A percentile compares a stretch with the other conserved stretches of the same genome.
Evolutionary conservation across 2,797 vertebrate species (phyloP).

Genomic region (Enteromius treurensis): DNA sequence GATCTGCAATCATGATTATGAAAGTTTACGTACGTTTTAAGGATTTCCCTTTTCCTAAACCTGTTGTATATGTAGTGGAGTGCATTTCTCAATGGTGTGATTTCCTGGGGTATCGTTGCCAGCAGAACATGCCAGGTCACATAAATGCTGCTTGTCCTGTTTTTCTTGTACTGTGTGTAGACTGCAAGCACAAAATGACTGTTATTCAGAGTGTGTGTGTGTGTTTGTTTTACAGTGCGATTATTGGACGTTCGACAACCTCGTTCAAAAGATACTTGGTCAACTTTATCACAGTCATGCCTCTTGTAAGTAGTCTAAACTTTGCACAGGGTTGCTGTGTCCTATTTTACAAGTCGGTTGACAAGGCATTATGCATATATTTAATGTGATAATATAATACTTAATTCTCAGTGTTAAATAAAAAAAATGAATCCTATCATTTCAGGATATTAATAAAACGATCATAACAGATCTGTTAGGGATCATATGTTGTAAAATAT

Average conservation of each 20-base stretch:
- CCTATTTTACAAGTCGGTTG: constrained; percentile 9
- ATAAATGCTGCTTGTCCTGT: constrained; percentile 43
- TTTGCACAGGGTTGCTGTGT: constrained; percentile 14
- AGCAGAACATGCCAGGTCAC: constrained; percentile 21
- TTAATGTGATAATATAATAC: not conserved
- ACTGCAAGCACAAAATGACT: constrained; percentile 1
- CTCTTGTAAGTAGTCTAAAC: constrained; percentile 81
- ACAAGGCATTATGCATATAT: not conserved
- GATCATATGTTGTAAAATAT: not conserved
- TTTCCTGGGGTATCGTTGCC: constrained; percentile 14
- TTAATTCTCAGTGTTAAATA: not conserved
- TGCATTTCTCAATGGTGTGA: not conserved
- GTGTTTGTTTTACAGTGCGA: constrained; percentile 83
- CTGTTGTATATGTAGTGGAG: not conserved
- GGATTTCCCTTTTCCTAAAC: not conserved
- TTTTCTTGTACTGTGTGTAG: constrained; percentile 40
- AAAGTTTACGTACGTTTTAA: not conserved
- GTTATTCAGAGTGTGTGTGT: constrained; percentile 20
- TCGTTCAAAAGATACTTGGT: constrained; percentile 86
- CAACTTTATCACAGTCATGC: constrained; percentile 88
- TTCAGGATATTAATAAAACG: not conserved
- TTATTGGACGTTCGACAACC: constrained; percentile 87
- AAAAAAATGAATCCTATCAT: not conserved
- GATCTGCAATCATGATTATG: not conserved
- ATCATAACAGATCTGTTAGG: not conserved